Evolutionary conservation across 2,888 invertebrate species (phyloP).

Genomic region (Drosophila acutilabella): DNA sequence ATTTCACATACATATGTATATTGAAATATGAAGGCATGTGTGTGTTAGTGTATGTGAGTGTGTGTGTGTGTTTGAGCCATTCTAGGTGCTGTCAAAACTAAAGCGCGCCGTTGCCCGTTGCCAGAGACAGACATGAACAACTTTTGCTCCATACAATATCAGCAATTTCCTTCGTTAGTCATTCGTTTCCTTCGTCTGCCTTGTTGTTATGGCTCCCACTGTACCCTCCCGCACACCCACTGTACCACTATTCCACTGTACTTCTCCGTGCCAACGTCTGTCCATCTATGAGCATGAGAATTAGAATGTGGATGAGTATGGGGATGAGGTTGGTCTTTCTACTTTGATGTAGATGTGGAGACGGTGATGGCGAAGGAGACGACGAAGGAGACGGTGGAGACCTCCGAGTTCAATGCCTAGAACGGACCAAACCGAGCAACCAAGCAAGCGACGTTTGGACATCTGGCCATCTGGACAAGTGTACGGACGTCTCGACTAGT

Average conservation of each 20-base stretch:
- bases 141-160: constrained; percentile 78
- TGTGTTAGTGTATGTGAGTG: constrained; percentile 31
- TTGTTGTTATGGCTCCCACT: constrained; percentile 66
- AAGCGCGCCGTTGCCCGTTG: constrained; percentile 70
- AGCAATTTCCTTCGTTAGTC: constrained; percentile 81
- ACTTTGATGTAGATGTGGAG: constrained; percentile 73
- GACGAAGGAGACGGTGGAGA: constrained; percentile 32
- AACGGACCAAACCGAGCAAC: constrained; percentile 36
- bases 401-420: constrained; percentile 65
- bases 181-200: constrained; percentile 74
- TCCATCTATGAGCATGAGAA: constrained; percentile 16
- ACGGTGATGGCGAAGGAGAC: too few relatives aligned
- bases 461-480: constrained; percentile 24
- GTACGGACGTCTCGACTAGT: constrained; percentile 59
- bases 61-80: constrained; percentile 42
- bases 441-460: constrained; percentile 48
- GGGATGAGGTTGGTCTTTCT: constrained; percentile 64
- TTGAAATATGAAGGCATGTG: constrained; percentile 38
- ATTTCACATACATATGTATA: constrained; percentile 28
- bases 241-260: too few relatives aligned
- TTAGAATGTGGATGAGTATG: constrained; percentile 1
- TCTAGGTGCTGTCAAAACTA: constrained; percentile 74
- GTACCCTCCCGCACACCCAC: constrained; percentile 6
- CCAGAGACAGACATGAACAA: constrained; percentile 73
- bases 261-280: neutral